Conservation (phyloP, 2,888 invertebrate species). For the Anthophora plumipes region DNA sequence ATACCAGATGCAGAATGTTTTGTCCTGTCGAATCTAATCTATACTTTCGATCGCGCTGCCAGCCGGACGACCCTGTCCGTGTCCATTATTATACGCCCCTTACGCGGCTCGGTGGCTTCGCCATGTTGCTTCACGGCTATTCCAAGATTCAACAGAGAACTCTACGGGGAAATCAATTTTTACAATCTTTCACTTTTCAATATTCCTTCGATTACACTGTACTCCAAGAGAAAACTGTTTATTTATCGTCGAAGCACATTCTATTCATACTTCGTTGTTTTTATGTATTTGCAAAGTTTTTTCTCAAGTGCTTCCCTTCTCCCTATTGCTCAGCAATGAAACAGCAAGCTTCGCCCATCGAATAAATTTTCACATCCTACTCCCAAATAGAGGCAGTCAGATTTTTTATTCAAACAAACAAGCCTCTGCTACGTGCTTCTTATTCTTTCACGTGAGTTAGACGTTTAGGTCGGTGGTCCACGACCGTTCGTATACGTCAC, state of each 20-base stretch:
- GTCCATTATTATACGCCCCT: conserved; percentile 44
- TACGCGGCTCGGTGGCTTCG: conserved; percentile 21
- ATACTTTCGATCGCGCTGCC: conserved; percentile 67
- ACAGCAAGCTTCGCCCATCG: too few relatives aligned
- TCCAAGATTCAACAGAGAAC: neutral
- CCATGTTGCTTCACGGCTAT: neutral
- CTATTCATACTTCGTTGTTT: too few relatives aligned
- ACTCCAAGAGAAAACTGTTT: too few relatives aligned
- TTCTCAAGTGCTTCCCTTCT: too few relatives aligned
- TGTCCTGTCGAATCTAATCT: conserved; percentile 74
- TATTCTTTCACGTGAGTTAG: neutral
- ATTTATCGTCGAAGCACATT: too few relatives aligned
- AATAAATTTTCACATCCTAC: too few relatives aligned
- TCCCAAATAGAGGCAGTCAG: too few relatives aligned
- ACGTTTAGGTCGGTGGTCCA: conserved; percentile 36
- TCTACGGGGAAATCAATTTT: neutral
- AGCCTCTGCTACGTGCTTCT: neutral
- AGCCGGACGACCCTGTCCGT: conserved; percentile 28
- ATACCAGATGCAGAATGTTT: conserved; percentile 78
- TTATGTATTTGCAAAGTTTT: too few relatives aligned
- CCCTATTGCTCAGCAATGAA: too few relatives aligned
- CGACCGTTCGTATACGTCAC: conserved; percentile 45
- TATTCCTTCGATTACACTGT: too few relatives aligned
- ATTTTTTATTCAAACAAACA: too few relatives aligned
- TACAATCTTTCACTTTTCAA: too few relatives aligned